Conservation (phyloP, 2,888 invertebrate genomes). For the Apamea sordens region DNA sequence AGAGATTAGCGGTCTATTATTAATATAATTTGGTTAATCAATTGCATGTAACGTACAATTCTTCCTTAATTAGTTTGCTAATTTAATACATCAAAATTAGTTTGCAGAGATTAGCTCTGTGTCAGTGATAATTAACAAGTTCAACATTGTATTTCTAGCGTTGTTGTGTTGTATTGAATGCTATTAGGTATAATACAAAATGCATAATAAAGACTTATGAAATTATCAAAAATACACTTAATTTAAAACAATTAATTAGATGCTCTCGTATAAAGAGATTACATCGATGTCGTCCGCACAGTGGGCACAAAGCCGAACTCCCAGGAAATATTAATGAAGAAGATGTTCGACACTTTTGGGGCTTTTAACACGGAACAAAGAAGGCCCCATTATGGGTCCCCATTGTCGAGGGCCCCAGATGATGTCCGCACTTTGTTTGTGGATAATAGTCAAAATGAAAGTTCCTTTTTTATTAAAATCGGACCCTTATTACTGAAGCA, state of each 20-base stretch:
- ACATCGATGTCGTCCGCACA: slow-evolving; percentile 62
- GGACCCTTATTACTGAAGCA: slow-evolving; percentile 84
- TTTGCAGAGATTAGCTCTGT: slow-evolving; percentile 24
- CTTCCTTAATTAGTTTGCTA: slow-evolving; percentile 34
- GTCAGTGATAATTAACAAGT: slow-evolving; percentile 6
- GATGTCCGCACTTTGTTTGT: slow-evolving; percentile 75
- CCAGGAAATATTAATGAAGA: slow-evolving; percentile 83
- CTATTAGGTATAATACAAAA: neutral
- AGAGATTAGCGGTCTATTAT: slow-evolving; percentile 26
- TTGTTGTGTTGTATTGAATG: neutral
- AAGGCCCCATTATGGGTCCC: slow-evolving; percentile 70
- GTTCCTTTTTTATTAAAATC: slow-evolving; percentile 74
- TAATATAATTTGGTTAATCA: slow-evolving; percentile 38
- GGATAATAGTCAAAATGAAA: slow-evolving; percentile 72
- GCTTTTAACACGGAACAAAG: slow-evolving; percentile 81
- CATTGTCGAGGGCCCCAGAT: slow-evolving; percentile 75
- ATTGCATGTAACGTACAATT: slow-evolving; percentile 18
- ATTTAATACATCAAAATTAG: slow-evolving; percentile 36
- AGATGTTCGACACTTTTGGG: slow-evolving; percentile 83
- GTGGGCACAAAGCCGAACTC: slow-evolving; percentile 54
- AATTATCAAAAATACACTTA: slow-evolving; percentile 18
- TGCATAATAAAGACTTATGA: neutral
- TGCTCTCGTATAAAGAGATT: slow-evolving; percentile 57
- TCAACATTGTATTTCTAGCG: neutral
- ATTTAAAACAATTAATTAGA: slow-evolving; percentile 44